Evolutionary conservation across 2,888 invertebrate species (phyloP).

Genomic region (Panorpa germanica): DNA sequence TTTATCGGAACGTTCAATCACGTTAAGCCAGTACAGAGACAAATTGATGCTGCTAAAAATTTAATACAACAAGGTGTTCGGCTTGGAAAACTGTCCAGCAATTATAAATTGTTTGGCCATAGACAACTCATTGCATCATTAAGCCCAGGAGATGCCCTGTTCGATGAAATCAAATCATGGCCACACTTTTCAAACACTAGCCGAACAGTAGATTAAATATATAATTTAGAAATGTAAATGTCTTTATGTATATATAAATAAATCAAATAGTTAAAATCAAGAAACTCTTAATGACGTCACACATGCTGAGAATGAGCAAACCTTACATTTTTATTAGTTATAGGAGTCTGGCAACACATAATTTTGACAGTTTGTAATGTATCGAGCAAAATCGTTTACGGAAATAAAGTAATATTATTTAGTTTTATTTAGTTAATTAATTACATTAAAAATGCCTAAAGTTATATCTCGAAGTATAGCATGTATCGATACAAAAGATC

Average conservation of each 20-base stretch:
- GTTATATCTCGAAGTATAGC: conserved; percentile 90
- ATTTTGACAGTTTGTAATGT: too few species aligned
- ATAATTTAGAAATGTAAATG: too few species aligned
- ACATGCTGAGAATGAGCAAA: too few species aligned
- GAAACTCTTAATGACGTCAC: too few species aligned
- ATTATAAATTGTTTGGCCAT: conserved; percentile 43
- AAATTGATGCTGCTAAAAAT: conserved; percentile 32
- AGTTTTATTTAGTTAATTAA: too few species aligned
- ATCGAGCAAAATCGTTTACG: too few species aligned
- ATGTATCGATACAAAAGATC: conserved; percentile 93
- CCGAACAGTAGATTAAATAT: too few species aligned
- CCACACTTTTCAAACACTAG: conserved; percentile 34
- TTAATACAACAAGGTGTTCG: conserved; percentile 36
- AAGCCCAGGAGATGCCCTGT: conserved; percentile 42
- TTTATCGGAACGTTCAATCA: conserved; percentile 44
- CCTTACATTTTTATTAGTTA: too few species aligned
- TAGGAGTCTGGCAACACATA: too few species aligned
- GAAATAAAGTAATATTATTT: too few species aligned
- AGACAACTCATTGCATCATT: conserved; percentile 37
- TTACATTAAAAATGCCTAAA: conserved; percentile 82
- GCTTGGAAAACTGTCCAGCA: conserved; percentile 30
- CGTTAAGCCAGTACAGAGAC: conserved; percentile 25
- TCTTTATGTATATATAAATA: too few species aligned
- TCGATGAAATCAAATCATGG: conserved; percentile 37
- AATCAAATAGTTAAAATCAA: too few species aligned